Base-by-base conservation (phyloP, 2,888 invertebrate species). In the Eucriotettix oculatus region DNA sequence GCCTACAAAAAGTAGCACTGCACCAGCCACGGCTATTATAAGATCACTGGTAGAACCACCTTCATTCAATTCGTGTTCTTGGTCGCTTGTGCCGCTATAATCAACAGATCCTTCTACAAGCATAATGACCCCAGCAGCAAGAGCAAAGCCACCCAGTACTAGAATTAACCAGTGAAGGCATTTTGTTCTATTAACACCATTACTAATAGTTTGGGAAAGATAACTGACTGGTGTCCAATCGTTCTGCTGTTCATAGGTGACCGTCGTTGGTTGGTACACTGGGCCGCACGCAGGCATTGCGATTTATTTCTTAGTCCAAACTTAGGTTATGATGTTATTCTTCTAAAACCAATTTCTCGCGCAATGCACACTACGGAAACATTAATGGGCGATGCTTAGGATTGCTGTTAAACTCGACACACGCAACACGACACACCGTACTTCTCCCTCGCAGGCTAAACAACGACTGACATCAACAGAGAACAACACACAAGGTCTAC, bases 181-280 rank as follows among this genome's bases (percentile, higher is more conserved):
- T 58, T 68, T 64, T 10, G 69, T 66, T 12, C 68, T 62, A 54
- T 61, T 62, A 14, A 65, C 58, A 44, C 63, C 63, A 53, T 62
- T 64, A 53, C 62, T 64, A 16, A 68, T 66, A 16, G 68, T 68
- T 58, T 70, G 69, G 9, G 68, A 67, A 10, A 70, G 62, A 60
- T 69, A 69, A 61, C 68, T 67, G 40, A 67, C 67, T 3, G 69
- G 69, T 12, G 68, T 66, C 71, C 71, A 71, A 61, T 70, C 70
- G 68, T 54, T 70, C 67, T 67, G 74, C 70, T 64, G 75, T 71
- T 86, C 86, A 71, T 86, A 86, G 60, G 85, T 85, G 65, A 86
- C 85, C 66, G 87, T 87, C 63, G 87, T 87, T 16, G 87, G 86
- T 72, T 86, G 86, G 74, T 87, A 87, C 56, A 87, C 86, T 62